Conservation (phyloP, 2,888 invertebrate species). For the Quadroppia sp. region DNA sequence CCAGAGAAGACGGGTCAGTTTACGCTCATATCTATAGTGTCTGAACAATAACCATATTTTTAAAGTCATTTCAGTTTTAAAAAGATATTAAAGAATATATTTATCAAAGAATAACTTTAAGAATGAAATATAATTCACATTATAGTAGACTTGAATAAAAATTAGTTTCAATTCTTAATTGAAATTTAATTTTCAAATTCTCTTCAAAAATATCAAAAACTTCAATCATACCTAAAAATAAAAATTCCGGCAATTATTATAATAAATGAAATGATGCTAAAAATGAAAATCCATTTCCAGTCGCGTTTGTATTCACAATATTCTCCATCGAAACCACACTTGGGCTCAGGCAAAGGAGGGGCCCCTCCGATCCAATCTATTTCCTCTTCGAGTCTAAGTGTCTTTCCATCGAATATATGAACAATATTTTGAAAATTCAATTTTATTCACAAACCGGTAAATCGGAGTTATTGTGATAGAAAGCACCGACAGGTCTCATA, state of each 20-base stretch:
- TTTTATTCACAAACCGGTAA: constrained; percentile 48
- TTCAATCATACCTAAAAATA: constrained; percentile 58
- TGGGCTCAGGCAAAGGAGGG: constrained; percentile 71
- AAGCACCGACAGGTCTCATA: constrained; percentile 68
- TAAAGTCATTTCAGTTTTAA: too few relatives aligned
- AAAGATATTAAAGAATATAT: too few relatives aligned
- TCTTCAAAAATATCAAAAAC: too few relatives aligned
- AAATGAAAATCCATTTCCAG: constrained; percentile 59
- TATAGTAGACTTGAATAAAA: too few relatives aligned
- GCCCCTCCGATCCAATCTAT: constrained; percentile 67
- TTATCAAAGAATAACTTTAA: too few relatives aligned
- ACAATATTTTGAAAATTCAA: background rate
- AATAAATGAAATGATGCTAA: constrained; percentile 63
- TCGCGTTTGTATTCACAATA: constrained; percentile 62
- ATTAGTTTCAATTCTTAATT: too few relatives aligned
- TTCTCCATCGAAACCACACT: constrained; percentile 75
- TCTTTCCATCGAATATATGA: too few relatives aligned
- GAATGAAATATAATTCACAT: too few relatives aligned
- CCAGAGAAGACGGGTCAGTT: constrained; percentile 57
- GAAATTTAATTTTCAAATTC: too few relatives aligned
- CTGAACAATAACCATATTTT: too few relatives aligned
- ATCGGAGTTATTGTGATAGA: constrained; percentile 56
- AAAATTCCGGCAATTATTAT: constrained; percentile 64
- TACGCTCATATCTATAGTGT: constrained; percentile 57
- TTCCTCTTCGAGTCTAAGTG: constrained; percentile 50